Percentiles rank a stretch among this genome's conserved stretches.
phyloP scores from a whole-genome alignment of 2,888 invertebrate genomes.

The Sacculina carcini region DNA sequence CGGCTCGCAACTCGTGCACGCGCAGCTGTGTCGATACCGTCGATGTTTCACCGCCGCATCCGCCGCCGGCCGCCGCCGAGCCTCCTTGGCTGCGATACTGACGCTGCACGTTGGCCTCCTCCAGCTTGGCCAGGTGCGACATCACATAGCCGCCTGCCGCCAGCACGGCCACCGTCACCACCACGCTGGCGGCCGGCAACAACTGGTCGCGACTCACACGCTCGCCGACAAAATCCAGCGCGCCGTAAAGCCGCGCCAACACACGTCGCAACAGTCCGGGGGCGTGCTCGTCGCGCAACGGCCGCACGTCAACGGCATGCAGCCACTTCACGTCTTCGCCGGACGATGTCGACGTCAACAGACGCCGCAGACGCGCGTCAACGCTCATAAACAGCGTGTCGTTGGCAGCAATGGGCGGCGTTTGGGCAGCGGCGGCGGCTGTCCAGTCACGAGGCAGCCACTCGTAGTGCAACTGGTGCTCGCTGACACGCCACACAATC shows the following conservation, averaged over 20 bases:
- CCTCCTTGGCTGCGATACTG: conserved; percentile 13
- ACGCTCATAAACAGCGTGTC: no score
- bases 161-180: conserved; percentile 50
- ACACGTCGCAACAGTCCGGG: conserved; percentile 41
- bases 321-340: no score
- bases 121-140: conserved; percentile 44
- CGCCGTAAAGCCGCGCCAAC: conserved; percentile 27
- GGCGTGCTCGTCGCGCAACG: conserved; percentile 50
- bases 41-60: no score
- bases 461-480: conserved; percentile 63
- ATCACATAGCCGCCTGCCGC: conserved; percentile 54
- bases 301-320: conserved; percentile 25
- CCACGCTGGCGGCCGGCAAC: conserved; percentile 44
- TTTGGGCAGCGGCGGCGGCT: neutral
- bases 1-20: conserved; percentile 71
- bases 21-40: conserved; percentile 35
- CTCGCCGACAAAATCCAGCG: conserved; percentile 9
- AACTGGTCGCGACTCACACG: conserved; percentile 31
- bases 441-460: no score
- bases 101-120: conserved; percentile 26
- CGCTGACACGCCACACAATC: conserved; percentile 66
- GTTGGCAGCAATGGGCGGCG: neutral
- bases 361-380: no score
- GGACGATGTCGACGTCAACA: no score
- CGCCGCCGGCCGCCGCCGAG: neutral